Conservation (phyloP, 92 coral and sea anemone species). For the Plumapathes pennacea region DNA sequence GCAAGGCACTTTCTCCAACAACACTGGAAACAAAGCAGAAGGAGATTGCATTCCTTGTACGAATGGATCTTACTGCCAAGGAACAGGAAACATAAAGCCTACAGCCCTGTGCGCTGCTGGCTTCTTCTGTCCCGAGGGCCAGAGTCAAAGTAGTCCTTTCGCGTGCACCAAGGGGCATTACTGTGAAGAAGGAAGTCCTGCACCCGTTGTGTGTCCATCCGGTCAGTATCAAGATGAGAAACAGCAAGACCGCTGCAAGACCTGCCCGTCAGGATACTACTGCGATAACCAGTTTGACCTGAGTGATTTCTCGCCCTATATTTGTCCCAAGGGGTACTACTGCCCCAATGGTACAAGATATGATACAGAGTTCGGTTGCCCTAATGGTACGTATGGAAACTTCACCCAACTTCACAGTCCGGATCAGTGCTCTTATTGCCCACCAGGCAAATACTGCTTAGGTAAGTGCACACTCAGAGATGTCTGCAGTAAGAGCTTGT, state of each 20-base stretch:
- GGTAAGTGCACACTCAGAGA: constrained; percentile 82
- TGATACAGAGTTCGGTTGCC: constrained; percentile 89
- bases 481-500: no score
- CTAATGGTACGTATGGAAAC: constrained; percentile 90
- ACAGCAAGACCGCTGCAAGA: constrained; percentile 81
- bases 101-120: constrained; percentile 80
- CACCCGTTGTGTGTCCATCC: constrained; percentile 76
- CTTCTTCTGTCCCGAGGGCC: constrained; percentile 78
- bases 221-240: constrained; percentile 91
- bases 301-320: constrained; percentile 57
- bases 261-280: constrained; percentile 87
- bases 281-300: constrained; percentile 85
- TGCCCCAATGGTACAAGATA: constrained; percentile 95
- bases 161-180: constrained; percentile 80
- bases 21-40: constrained; percentile 70
- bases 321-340: constrained; percentile 88
- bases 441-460: constrained; percentile 88
- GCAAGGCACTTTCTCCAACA: constrained; percentile 80
- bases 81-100: constrained; percentile 67
- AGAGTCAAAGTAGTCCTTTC: constrained; percentile 36
- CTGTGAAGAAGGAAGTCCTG: constrained; percentile 81
- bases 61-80: constrained; percentile 78
- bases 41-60: constrained; percentile 66
- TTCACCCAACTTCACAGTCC: constrained; percentile 65
- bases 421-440: constrained; percentile 80